These are phyloP conservation scores for Papilio helenus DNA, from an alignment of 1,140 invertebrate species.

Conservation along the genomic window DNA sequence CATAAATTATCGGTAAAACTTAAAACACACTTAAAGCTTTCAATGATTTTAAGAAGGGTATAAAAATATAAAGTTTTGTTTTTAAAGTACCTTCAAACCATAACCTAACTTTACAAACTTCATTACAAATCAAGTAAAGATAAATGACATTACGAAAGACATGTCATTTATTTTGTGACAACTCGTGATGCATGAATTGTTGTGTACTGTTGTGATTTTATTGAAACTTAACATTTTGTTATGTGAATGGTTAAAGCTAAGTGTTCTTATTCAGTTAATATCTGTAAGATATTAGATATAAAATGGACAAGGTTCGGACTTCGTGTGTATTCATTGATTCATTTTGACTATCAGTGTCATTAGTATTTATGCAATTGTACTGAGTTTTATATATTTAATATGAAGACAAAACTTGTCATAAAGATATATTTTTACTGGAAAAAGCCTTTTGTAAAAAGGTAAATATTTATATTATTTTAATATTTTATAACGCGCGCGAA, in stretches of 20 bases:
- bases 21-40: no score
- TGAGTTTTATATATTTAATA: neutral
- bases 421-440: neutral
- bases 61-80: no score
- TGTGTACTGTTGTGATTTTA: neutral
- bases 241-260: neutral
- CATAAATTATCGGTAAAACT: no score
- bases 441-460: neutral
- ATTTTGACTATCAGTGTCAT: neutral
- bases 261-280: neutral
- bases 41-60: no score
- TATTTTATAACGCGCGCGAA: neutral
- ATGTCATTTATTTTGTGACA: neutral
- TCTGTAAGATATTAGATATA: neutral
- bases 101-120: no score
- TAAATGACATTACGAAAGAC: neutral
- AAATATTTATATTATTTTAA: neutral
- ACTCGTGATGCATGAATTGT: neutral
- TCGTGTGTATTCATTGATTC: neutral
- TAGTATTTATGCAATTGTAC: neutral
- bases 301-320: neutral
- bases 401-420: neutral
- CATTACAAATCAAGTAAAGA: no score
- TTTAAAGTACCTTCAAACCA: no score
- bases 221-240: neutral